These are phyloP conservation scores for Calameuta pallipes DNA, from an alignment of 2,888 invertebrate species.

Conservation along the genomic window DNA sequence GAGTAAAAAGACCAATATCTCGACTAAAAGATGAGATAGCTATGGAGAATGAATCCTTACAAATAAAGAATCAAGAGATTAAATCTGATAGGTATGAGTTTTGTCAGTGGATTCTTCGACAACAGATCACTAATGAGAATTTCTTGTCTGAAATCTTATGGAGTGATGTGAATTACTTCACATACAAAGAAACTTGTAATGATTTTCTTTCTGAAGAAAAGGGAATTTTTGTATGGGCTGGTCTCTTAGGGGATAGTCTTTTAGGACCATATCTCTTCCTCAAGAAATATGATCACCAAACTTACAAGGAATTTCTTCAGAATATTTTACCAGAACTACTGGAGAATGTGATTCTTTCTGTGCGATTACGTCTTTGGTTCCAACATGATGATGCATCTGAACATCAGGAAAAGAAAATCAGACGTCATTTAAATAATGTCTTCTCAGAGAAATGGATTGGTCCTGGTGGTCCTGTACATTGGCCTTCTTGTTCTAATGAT, in stretches of 20 bases:
- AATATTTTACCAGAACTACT: neutral
- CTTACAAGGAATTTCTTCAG: neutral
- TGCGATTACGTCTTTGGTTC: neutral
- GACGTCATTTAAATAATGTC: neutral
- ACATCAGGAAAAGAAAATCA: neutral
- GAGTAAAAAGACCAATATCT: neutral
- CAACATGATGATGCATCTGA: neutral
- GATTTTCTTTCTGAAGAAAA: neutral
- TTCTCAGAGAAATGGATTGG: neutral
- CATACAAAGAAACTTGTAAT: neutral
- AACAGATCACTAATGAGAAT: neutral
- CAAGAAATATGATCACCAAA: neutral
- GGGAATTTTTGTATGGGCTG: neutral
- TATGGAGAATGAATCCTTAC: neutral
- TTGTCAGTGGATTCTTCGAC: neutral
- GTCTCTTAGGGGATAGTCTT: neutral
- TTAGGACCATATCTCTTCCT: neutral
- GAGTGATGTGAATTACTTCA: neutral
- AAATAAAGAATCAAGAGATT: neutral
- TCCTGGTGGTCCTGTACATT: neutral
- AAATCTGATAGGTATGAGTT: neutral
- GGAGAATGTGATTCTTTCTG: neutral
- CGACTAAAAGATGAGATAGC: neutral
- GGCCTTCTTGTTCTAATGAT: neutral
- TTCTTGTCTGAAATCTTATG: neutral